Base-by-base conservation (phyloP, 2,888 invertebrate genomes). In the Agriopis leucophaearia region DNA sequence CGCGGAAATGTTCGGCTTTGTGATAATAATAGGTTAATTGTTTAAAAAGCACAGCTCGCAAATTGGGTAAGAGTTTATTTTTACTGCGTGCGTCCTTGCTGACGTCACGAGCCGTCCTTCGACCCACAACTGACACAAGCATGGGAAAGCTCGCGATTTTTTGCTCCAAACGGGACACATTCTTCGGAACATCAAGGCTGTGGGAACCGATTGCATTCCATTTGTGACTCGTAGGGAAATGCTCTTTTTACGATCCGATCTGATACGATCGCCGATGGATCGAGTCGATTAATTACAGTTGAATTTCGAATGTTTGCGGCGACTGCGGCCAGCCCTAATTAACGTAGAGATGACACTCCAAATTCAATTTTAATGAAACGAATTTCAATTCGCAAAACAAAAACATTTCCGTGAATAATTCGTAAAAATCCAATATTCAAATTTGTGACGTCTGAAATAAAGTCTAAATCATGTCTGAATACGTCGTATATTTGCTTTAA, bases 201-300 rank as follows among this genome's bases (percentile, higher is more conserved):
- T 94, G 93, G 91, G 93, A 93, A 92, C 91, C 90, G 88, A 91
- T 91, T 81, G 86, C 89, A 92, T 93, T 91, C 92, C 88, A 67
- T 69, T 73, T 79, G 74, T 72, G 76, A 77, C 77, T 78, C 77
- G 78, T 82, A 90, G 89, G 90, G 90, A 91, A 91, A 91, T 90
- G 85, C 84, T 85, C 81, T 83, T 87, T 87, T 87, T 86, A 86
- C 85, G 84, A 86, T 85, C 81, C 85, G 69, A 82, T 77, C 83
- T 85, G 90, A 92, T 92, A 90, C 85, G 80, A 91, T 91, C 91
- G 82, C 79, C 81, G 84, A 89, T 86, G 87, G 82, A 88, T 89
- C 87, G 88, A 85, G 78, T 85, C 88, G 88, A 90, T 90, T 91
- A 88, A 90, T 90, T 89, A 87, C 80, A 74, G 78, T 81, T 80